Conservation (phyloP, 2,888 invertebrate species). For the Notodonta ziczac region DNA sequence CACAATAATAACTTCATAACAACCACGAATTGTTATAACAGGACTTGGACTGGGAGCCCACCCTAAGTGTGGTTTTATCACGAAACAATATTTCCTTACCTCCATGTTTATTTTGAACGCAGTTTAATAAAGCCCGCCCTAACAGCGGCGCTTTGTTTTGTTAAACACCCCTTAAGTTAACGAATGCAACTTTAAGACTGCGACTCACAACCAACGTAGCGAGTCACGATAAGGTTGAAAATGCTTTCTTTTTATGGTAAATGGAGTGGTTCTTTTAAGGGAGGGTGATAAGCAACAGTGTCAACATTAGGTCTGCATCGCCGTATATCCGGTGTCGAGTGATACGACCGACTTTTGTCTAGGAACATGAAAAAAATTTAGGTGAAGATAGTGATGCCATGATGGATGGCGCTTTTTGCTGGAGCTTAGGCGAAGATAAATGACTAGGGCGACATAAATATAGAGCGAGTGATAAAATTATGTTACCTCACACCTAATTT, state of each 20-base stretch:
- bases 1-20: background rate
- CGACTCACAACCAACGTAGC: conserved; percentile 5
- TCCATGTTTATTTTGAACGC: conserved; percentile 32
- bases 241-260: conserved; percentile 10
- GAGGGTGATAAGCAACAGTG: conserved; percentile 64
- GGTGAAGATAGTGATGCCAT: conserved; percentile 29
- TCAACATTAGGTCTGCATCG: conserved; percentile 61
- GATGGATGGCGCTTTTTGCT: conserved; percentile 26
- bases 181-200: conserved; percentile 7
- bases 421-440: conserved; percentile 1
- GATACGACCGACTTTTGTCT: conserved; percentile 44
- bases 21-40: background rate
- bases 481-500: conserved; percentile 4
- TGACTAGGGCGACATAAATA: conserved; percentile 10
- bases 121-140: conserved; percentile 27
- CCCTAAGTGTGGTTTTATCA: conserved; percentile 23
- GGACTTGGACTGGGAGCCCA: background rate
- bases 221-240: conserved; percentile 27
- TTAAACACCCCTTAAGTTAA: conserved; percentile 47
- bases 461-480: conserved; percentile 3
- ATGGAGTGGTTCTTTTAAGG: conserved; percentile 35
- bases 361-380: conserved; percentile 23
- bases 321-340: conserved; percentile 66
- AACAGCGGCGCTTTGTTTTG: conserved; percentile 53
- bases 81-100: conserved; percentile 34